Percentiles rank a stretch among this genome's conserved stretches.
Conservation (phyloP, 2,113 vertebrate species). For the Epinephelus fuscoguttatus region DNA sequence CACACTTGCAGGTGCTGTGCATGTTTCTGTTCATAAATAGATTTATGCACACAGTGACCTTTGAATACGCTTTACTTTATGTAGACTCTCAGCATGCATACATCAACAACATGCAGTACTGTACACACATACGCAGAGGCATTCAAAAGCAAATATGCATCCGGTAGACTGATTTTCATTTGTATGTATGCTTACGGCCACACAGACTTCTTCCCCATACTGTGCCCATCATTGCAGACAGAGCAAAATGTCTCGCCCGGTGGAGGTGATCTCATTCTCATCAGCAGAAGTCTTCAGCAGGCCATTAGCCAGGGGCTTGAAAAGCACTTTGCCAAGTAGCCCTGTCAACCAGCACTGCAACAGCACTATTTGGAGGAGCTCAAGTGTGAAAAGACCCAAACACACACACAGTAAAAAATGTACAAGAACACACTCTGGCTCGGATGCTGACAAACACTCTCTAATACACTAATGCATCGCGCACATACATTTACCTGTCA, state of each 20-base stretch:
- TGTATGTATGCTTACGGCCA: background rate
- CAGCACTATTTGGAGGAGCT: constrained; percentile 42
- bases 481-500: background rate
- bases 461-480: background rate
- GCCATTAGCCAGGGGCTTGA: constrained; percentile 62
- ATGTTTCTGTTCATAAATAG: background rate
- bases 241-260: constrained; percentile 18
- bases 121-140: background rate
- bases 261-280: constrained; percentile 59
- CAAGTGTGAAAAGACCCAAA: constrained; percentile 54
- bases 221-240: constrained; percentile 10
- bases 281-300: constrained; percentile 51
- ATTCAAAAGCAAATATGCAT: constrained; percentile 20
- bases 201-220: background rate
- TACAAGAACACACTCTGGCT: background rate
- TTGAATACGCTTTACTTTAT: background rate
- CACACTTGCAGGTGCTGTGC: background rate
- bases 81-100: background rate
- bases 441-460: background rate
- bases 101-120: background rate
- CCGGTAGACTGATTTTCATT: constrained; percentile 6
- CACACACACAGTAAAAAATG: background rate
- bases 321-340: constrained; percentile 67
- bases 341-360: constrained; percentile 36
- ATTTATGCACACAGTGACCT: constrained; percentile 7